Evolutionary conservation across 2,113 vertebrate genomes (phyloP).

Genomic region (Entomyzon cyanotis): DNA sequence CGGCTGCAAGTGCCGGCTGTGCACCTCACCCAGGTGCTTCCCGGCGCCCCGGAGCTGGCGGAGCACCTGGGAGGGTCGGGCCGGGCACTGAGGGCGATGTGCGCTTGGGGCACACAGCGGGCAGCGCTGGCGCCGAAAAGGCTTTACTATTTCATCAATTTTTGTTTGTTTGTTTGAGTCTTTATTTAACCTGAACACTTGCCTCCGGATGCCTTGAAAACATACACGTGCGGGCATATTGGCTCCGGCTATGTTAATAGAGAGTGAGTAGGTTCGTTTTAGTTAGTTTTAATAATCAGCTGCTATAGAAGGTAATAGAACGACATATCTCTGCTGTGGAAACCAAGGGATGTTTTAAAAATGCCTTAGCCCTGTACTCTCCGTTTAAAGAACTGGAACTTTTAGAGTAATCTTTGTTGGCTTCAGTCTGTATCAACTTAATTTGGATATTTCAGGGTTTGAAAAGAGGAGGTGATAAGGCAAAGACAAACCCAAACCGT

Average conservation of each 20-base stretch:
- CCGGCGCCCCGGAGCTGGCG: background rate
- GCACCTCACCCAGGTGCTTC: rapidly evolving
- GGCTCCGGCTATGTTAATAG: background rate
- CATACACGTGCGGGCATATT: background rate
- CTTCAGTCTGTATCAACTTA: background rate
- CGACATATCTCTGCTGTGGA: background rate
- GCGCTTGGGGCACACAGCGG: background rate
- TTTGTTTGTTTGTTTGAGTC: background rate
- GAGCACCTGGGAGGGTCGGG: background rate
- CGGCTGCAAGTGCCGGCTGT: background rate
- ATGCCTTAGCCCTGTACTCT: background rate
- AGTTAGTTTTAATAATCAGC: background rate
- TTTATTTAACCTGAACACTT: background rate
- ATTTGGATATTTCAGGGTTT: background rate
- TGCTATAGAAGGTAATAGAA: background rate
- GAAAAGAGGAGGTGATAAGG: background rate
- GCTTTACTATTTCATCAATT: background rate
- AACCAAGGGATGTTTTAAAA: background rate
- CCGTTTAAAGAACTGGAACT: background rate
- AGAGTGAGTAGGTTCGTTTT: background rate
- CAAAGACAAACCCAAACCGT: background rate
- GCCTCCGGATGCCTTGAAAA: background rate
- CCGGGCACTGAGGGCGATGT: background rate
- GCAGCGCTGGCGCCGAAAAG: background rate
- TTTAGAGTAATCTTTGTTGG: background rate